Percentiles rank a stretch among this genome's conserved stretches.
Evolutionary conservation across 2,797 vertebrate genomes (phyloP).

Genomic region (Chaetophractus vellerosus): DNA sequence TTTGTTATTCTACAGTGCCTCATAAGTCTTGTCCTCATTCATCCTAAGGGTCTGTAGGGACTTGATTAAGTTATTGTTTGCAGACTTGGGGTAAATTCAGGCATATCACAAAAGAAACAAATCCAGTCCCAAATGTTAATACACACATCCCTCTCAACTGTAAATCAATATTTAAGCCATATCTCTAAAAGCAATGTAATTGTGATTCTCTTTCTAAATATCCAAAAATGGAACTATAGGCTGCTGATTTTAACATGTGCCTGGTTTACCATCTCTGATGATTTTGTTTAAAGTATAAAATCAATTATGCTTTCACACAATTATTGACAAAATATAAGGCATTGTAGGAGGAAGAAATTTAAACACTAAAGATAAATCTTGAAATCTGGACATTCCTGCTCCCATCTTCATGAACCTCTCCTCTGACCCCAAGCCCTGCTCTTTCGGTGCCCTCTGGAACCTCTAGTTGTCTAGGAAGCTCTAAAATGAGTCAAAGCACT

Average conservation of each 20-base stretch:
- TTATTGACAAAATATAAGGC: background rate
- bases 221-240: background rate
- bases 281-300: constrained; percentile 36
- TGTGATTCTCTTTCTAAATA: constrained; percentile 12
- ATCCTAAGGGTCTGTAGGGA: constrained; percentile 59
- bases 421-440: background rate
- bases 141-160: background rate
- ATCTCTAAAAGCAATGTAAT: background rate
- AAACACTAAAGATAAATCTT: background rate
- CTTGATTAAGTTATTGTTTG: constrained; percentile 77
- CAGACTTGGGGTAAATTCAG: constrained; percentile 53
- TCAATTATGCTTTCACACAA: background rate
- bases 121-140: constrained; percentile 56
- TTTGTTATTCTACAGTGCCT: constrained; percentile 70
- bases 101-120: constrained; percentile 69
- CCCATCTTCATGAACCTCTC: background rate
- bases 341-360: background rate
- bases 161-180: background rate
- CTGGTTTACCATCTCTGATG: background rate
- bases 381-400: background rate
- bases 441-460: background rate
- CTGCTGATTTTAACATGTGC: background rate
- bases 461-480: background rate
- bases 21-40: constrained; percentile 62
- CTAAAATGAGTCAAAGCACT: background rate